Evolutionary conservation across 2,888 invertebrate species (phyloP).

Genomic region (Oligia fasciuncula): DNA sequence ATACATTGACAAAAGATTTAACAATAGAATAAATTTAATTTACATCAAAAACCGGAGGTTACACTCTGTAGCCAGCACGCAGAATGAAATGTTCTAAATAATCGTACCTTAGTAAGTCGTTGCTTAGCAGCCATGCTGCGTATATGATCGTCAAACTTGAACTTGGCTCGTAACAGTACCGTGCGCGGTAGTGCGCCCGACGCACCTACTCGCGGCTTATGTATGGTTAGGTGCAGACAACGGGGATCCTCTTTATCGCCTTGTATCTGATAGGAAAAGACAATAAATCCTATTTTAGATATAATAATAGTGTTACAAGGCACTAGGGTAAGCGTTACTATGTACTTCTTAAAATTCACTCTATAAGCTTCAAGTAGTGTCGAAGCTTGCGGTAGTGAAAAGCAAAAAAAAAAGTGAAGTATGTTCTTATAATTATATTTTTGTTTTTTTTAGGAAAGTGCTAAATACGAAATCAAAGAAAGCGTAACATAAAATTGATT

Average conservation of each 20-base stretch:
- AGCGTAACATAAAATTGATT: slow-evolving; percentile 26
- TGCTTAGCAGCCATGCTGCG: slow-evolving; percentile 99
- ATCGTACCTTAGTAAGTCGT: slow-evolving; percentile 92
- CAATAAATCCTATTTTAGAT: neutral
- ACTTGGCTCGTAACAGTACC: slow-evolving; percentile 96
- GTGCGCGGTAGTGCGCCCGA: slow-evolving; percentile 92
- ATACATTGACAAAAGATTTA: neutral
- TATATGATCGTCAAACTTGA: slow-evolving; percentile 99
- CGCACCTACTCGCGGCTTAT: slow-evolving; percentile 92
- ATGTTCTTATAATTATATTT: neutral
- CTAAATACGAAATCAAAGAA: slow-evolving; percentile 46
- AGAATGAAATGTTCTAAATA: neutral
- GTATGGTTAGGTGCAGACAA: slow-evolving; percentile 97
- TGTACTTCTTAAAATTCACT: slow-evolving; percentile 20
- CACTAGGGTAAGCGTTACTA: slow-evolving; percentile 27
- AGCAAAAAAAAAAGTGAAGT: slow-evolving; percentile 20
- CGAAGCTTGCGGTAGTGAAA: slow-evolving; percentile 26
- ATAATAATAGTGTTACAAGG: neutral
- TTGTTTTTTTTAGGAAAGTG: slow-evolving; percentile 19
- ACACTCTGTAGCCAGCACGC: neutral
- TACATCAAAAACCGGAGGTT: neutral
- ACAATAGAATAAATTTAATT: neutral
- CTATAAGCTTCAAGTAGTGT: slow-evolving; percentile 41
- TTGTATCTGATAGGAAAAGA: slow-evolving; percentile 88
- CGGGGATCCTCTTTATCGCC: slow-evolving; percentile 99